Evolutionary conservation across 2,888 invertebrate species (phyloP).

Genomic region (Campopleginae sp.): DNA sequence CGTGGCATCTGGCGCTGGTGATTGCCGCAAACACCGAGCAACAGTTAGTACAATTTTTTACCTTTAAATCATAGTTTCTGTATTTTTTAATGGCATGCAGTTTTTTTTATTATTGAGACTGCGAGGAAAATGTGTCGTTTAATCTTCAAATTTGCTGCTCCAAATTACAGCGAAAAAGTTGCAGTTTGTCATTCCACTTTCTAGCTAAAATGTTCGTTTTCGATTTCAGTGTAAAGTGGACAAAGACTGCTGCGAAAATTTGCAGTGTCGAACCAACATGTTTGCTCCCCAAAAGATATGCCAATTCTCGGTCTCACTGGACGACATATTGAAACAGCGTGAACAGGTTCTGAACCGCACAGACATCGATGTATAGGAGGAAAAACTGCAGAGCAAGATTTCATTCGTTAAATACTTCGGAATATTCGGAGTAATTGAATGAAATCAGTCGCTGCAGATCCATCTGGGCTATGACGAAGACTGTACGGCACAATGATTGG

Average conservation of each 20-base stretch:
- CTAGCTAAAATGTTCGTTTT: neutral
- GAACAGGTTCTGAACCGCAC: constrained; percentile 75
- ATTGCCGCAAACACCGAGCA: constrained; percentile 78
- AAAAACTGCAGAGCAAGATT: neutral
- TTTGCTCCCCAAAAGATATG: neutral
- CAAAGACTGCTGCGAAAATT: neutral
- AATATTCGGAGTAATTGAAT: neutral
- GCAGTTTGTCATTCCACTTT: neutral
- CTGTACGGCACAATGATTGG: neutral
- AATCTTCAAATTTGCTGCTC: neutral
- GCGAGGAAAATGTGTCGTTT: neutral
- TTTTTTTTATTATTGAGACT: neutral
- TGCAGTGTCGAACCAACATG: constrained; percentile 71
- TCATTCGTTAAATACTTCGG: neutral
- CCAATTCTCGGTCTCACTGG: constrained; percentile 42
- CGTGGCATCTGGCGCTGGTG: constrained; percentile 66
- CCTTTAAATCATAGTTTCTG: neutral
- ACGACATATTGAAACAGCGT: constrained; percentile 74
- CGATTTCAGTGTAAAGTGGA: constrained; percentile 4
- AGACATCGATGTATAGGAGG: constrained; percentile 69
- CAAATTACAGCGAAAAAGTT: neutral
- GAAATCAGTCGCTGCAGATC: neutral
- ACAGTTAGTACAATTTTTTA: constrained; percentile 73
- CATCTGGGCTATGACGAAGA: neutral
- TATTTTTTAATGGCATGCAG: neutral